Evolutionary conservation across 2,797 vertebrate genomes (phyloP), one percentile per base, ranked within the genome.

Genomic region (Dendrocincla fuliginosa): DNA sequence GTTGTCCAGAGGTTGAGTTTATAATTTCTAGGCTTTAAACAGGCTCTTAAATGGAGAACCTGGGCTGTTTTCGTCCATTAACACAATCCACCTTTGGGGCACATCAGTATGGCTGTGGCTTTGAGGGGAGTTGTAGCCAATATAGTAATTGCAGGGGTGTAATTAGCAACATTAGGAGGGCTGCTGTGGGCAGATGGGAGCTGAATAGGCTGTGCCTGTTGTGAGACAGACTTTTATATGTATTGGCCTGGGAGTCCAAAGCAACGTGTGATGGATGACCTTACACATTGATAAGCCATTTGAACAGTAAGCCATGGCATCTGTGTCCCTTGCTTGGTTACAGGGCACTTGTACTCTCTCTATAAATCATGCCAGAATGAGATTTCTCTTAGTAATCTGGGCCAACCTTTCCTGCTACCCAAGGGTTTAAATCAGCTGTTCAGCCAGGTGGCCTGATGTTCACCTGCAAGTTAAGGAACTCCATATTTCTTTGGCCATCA

Each of bases 161-260:
- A 74, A 95, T 94, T 85, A 94, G 57, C 47, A 64, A 6, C 0
- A 0, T 20, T 96, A 89, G 94, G 93, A 95, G 39, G 67, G 56
- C 16, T 90, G 79, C 41, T 78, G 50, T 77, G 91, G 83, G 74
- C 92, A 95, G 93, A 91, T 94, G 93, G 92, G 90, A 94, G 49
- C 30, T 0, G 10, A 71, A 84, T 80, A 88, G 76, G 22, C 53
- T 79, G 46, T 0, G 12, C 23, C 90, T 92, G n/a, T 46, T 83
- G 63, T 78, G 70, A 84, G 76, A 60, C 68, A 44, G 42, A 37
- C 68, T 91, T 94, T 96, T 85, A 65, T 59, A 32, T 2, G 6
- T n/a, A 60, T 32, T 92, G 91, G 84, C 71, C 74, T 71, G 65
- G 50, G 77, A 94, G 50, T n/a, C 47, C 57, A 68, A 55, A 89